phyloP scores from a whole-genome alignment of 2,888 invertebrate species.

The Protodeltote pygarga region DNA sequence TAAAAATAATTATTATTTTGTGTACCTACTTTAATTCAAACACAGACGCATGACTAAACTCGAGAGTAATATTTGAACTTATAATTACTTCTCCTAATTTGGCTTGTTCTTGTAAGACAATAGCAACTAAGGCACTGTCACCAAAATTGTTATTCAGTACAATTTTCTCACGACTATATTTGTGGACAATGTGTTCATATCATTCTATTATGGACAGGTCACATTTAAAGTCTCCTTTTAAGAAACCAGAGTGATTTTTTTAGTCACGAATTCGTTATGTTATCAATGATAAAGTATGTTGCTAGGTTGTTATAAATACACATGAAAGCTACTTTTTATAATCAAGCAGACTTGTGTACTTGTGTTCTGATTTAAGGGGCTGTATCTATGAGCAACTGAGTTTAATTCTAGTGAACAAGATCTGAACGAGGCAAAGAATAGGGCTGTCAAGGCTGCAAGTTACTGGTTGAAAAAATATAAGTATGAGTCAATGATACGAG shows the following conservation, averaged over 20 bases:
- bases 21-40: no score
- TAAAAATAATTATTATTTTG: no score
- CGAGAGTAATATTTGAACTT: no score
- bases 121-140: background rate
- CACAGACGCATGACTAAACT: no score
- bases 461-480: no score
- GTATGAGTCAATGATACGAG: no score
- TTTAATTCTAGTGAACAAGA: no score
- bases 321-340: background rate
- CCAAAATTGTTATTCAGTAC: constrained; percentile 16
- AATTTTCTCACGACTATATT: constrained; percentile 27
- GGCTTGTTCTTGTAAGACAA: constrained; percentile 18
- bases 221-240: constrained; percentile 15
- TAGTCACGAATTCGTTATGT: constrained; percentile 6
- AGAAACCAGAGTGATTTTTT: constrained; percentile 17
- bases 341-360: background rate
- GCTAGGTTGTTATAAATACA: constrained; percentile 12
- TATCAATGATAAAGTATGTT: constrained; percentile 11
- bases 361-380: background rate
- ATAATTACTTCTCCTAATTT: constrained; percentile 1
- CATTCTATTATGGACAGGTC: constrained; percentile 11
- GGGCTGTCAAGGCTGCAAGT: no score
- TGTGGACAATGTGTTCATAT: constrained; percentile 21
- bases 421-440: no score
- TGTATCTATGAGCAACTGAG: no score